phyloP scores from a whole-genome alignment of 2,888 invertebrate genomes.

The Lasioglossum zephyrum region DNA sequence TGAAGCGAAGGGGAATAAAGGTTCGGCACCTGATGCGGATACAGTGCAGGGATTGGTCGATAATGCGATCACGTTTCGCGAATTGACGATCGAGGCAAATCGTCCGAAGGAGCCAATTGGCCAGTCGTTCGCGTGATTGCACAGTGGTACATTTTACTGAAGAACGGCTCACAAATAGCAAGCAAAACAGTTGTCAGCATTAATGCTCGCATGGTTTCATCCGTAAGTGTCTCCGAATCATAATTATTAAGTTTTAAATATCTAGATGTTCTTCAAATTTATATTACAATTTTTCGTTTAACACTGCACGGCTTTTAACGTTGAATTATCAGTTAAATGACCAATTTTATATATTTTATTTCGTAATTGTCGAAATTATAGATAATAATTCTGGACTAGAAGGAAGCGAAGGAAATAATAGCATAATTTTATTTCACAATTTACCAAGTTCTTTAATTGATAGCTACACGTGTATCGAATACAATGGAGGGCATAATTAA shows the following conservation, averaged over 20 bases:
- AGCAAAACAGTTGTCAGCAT: neutral
- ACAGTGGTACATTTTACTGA: constrained; percentile 22
- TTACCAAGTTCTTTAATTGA: too few relatives aligned
- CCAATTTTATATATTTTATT: too few relatives aligned
- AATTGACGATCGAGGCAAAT: constrained; percentile 33
- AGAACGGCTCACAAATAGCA: neutral
- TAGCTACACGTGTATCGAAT: too few relatives aligned
- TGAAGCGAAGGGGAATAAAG: constrained; percentile 26
- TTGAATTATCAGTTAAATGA: too few relatives aligned
- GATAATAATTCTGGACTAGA: too few relatives aligned
- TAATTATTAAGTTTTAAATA: neutral
- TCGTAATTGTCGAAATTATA: neutral
- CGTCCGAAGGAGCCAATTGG: constrained; percentile 47
- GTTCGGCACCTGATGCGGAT: constrained; percentile 16
- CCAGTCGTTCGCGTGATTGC: constrained; percentile 51
- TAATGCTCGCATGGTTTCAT: neutral
- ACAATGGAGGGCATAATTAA: too few relatives aligned
- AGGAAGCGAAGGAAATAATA: too few relatives aligned
- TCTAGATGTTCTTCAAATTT: neutral
- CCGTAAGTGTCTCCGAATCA: neutral
- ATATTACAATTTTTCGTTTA: too few relatives aligned
- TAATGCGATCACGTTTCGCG: constrained; percentile 64
- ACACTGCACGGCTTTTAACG: too few relatives aligned
- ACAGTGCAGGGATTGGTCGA: constrained; percentile 50
- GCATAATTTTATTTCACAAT: too few relatives aligned